Evolutionary conservation across 2,888 invertebrate genomes (phyloP).

Genomic region (Harpalus rufipes): DNA sequence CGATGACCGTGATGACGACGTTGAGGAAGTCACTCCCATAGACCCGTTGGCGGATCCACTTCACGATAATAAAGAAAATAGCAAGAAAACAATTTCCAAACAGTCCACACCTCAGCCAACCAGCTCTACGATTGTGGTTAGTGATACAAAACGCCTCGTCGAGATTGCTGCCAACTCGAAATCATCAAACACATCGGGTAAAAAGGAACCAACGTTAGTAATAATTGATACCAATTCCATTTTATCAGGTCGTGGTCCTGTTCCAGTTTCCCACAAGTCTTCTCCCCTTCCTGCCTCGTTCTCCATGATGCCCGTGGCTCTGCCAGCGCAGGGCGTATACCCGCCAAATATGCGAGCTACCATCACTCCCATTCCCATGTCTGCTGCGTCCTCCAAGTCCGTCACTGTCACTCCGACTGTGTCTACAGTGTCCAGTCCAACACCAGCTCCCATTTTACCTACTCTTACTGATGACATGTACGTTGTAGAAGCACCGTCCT

Average conservation of each 20-base stretch:
- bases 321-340: conserved; percentile 83
- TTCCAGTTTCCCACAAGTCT: conserved; percentile 77
- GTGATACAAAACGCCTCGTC: conserved; percentile 85
- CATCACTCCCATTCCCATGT: conserved; percentile 79
- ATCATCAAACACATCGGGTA: conserved; percentile 76
- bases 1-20: conserved; percentile 79
- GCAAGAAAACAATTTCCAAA: conserved; percentile 40
- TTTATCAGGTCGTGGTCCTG: conserved; percentile 81
- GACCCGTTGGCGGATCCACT: conserved; percentile 79
- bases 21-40: conserved; percentile 82
- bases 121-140: conserved; percentile 82
- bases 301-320: conserved; percentile 78
- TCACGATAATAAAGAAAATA: conserved; percentile 57
- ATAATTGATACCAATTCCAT: conserved; percentile 89
- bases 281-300: conserved; percentile 74
- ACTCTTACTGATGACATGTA: conserved; percentile 95
- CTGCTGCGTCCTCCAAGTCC: conserved; percentile 71
- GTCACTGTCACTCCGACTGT: conserved; percentile 68
- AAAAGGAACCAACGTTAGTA: conserved; percentile 87
- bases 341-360: conserved; percentile 81
- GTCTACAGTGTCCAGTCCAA: conserved; percentile 72
- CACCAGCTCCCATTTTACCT: conserved; percentile 84
- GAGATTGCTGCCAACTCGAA: conserved; percentile 83
- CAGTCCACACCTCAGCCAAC: conserved; percentile 62
- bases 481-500: conserved; percentile 94